Evolutionary conservation across 2,113 vertebrate species (phyloP), one percentile per base, ranked within the genome.

Genomic region (Phaetusa simplex): DNA sequence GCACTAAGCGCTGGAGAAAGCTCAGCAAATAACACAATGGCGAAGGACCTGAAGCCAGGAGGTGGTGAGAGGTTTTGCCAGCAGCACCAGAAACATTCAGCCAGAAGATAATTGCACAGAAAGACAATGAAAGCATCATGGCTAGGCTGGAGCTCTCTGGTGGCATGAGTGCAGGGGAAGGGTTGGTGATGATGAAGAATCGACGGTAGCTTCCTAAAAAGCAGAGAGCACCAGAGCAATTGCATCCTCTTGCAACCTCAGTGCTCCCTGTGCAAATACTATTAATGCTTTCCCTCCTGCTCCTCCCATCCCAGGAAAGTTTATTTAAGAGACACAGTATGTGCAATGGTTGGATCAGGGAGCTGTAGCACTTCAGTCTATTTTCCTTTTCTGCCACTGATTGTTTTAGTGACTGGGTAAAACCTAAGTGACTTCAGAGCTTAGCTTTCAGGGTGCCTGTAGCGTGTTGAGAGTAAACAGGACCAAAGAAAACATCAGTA

Each of bases 401-500:
- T 24, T 21, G 26, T 26, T 84, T 77, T 59, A 82, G 78, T 69
- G 53, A 58, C 36, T 34, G 13, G 11, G 38, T 65, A 79, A 79
- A 90, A 69, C 38, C 9, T 36, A 32, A 58, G 18, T 59, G 13
- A 34, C 49, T 84, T 82, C 0, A 3, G 56, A 72, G n/a, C 26
- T 67, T 21, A 18, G 23, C 9, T 27, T 86, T 84, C 65, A 40
- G 77, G 84, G 23, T n/a, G 14, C 11, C 34, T 50, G 17, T 42
- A 32, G 8, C 0, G 0, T 59, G 27, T 7, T 1, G 8, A 82
- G 40, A 92, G 36, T 24, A 86, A 88, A 58, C 19, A 43, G 47
- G 27, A 67, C 17, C 0, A 0, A 86, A 50, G 34, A 26, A 91
- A 92, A 77, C 12, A 38, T 30, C 40, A 3, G 0, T 65, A n/a